These are phyloP conservation scores for Tetramorium alpestre DNA, from an alignment of 1,140 invertebrate genomes.

Conservation along the genomic window DNA sequence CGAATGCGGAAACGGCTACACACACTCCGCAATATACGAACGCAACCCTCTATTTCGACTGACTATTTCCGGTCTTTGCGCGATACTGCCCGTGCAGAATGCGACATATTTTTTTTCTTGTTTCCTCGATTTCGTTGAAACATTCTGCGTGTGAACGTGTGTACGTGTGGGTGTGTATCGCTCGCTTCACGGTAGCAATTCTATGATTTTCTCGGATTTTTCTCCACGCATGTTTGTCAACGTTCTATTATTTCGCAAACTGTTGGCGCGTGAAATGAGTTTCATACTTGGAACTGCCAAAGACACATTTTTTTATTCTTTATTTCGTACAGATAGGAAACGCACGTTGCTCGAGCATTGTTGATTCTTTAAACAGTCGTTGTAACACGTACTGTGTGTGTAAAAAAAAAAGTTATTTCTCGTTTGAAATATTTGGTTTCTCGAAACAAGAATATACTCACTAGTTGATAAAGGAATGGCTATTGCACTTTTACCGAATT, in stretches of 20 bases:
- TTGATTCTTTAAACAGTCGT: conserved; percentile 25
- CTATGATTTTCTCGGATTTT: conserved; percentile 50
- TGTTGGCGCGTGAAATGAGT: conserved; percentile 25
- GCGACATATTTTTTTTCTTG: conserved; percentile 16
- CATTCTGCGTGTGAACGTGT: background rate
- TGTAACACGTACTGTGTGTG: conserved; percentile 8
- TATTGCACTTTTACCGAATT: background rate
- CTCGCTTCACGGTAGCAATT: conserved; percentile 28
- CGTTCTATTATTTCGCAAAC: conserved; percentile 50
- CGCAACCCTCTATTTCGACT: conserved; percentile 30
- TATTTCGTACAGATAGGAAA: background rate
- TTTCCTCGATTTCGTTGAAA: conserved; percentile 14
- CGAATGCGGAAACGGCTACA: conserved; percentile 8
- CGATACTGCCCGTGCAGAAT: background rate
- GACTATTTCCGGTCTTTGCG: conserved; percentile 40
- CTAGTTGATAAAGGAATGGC: conserved; percentile 1
- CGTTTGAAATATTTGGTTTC: conserved; percentile 22
- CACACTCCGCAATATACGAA: conserved; percentile 3
- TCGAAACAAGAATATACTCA: background rate
- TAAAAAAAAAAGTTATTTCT: conserved; percentile 24
- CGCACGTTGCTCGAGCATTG: background rate
- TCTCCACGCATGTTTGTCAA: conserved; percentile 33
- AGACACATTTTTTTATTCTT: conserved; percentile 18
- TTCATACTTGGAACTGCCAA: conserved; percentile 8
- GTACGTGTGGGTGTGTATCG: conserved; percentile 5